Percentiles rank a stretch among this genome's conserved stretches.
Conservation (phyloP, 1,140 invertebrate species). For the Adoxophyes honmai region DNA sequence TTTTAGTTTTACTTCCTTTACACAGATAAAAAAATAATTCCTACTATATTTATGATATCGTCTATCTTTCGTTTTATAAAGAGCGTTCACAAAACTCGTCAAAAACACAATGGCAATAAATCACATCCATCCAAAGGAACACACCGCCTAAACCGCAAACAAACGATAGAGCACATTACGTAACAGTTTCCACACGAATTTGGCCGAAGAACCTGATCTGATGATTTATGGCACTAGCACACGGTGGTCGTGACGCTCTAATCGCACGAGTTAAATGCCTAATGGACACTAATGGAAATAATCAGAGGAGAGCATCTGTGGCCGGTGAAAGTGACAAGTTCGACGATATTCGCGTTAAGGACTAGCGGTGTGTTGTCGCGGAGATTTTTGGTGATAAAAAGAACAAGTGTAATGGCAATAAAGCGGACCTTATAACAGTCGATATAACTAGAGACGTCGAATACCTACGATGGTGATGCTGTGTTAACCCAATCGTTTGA, state of each 20-base stretch:
- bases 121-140: neutral
- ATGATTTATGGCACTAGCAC: conserved; percentile 62
- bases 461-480: too few species aligned
- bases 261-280: conserved; percentile 71
- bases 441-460: too few species aligned
- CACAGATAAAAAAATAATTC: too few species aligned
- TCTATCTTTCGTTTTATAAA: too few species aligned
- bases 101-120: conserved; percentile 10
- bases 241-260: conserved; percentile 59
- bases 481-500: too few species aligned
- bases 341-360: conserved; percentile 34
- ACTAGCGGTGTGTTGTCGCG: conserved; percentile 18
- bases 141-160: neutral
- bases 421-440: too few species aligned
- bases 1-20: too few species aligned
- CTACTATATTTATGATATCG: too few species aligned
- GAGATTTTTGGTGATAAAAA: too few species aligned
- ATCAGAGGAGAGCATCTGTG: conserved; percentile 62
- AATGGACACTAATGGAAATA: conserved; percentile 72
- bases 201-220: conserved; percentile 46
- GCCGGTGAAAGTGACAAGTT: conserved; percentile 61
- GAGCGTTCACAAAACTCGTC: conserved; percentile 27
- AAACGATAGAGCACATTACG: conserved; percentile 32
- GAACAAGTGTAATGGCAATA: too few species aligned
- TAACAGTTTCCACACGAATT: conserved; percentile 37